Base-by-base conservation (phyloP, 2,113 vertebrate genomes). In the Pelvicachromis taeniatus region DNA sequence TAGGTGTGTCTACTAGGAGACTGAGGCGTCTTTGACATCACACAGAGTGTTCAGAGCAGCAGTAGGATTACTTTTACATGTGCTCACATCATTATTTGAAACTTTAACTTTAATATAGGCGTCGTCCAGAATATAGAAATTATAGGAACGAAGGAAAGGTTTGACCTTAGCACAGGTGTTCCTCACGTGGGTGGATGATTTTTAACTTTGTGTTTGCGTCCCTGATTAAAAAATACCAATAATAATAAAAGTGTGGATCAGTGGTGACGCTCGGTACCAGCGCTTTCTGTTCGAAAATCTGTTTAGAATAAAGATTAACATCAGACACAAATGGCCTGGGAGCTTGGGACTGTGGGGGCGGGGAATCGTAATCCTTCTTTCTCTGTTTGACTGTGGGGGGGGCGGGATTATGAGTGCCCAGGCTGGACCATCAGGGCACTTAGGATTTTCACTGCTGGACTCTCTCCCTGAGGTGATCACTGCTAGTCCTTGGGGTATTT, bases 251-350 rank as follows among this genome's bases (percentile, higher is more conserved):
- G 80, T 61, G 16, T 1, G 13, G 73, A 7, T 1, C 13, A 38
- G 16, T 29, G 21, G 6, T 68, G 83, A 78, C 31, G 5, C 0
- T 35, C 19, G 5, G 6, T 17, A 4, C 8, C 19, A 77, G 17
- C 21, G 2, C 26, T 68, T 87, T 78, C 33, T 53, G 55, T 86
- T 78, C 82, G 48, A 78, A 78, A 90, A 91, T 90, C 85, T 88
- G 73, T 91, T 85, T 54, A 73, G 59, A 87, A 78, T 68, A 53
- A 80, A 92, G 88, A 91, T 92, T 92, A 92, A 54, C 33, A 9
- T 88, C 77, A 55, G 81, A 85, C 54, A 86, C 89, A 91, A 94
- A 92, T 94, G 89, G 70, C 78, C 6, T 3, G 87, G 84, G 89
- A 85, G 86, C 56, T 58, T 81, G 85, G 78, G 87, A 83, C 81